Percentiles rank a stretch among this genome's conserved stretches.
Conservation (phyloP, 2,797 vertebrate species). For the Florisuga fusca region DNA sequence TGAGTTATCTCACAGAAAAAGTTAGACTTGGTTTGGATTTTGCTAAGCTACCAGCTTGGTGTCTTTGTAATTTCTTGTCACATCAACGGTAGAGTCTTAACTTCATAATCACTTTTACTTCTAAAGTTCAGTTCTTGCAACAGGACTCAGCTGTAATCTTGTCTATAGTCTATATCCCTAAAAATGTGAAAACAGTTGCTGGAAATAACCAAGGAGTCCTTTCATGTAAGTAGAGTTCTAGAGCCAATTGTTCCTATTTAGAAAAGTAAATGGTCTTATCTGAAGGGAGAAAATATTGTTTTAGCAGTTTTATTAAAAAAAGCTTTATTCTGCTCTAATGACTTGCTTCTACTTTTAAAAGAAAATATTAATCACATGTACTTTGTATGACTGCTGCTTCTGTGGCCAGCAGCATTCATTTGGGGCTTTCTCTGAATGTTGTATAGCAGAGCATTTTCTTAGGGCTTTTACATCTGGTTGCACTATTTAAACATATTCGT, state of each 20-base stretch:
- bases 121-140: background rate
- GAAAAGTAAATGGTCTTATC: background rate
- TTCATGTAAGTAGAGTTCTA: background rate
- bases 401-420: background rate
- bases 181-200: background rate
- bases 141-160: background rate
- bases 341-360: background rate
- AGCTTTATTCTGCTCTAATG: background rate
- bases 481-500: background rate
- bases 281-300: background rate
- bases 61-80: background rate
- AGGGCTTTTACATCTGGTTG: background rate
- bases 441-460: background rate
- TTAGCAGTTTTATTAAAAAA: background rate
- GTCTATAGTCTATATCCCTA: background rate
- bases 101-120: background rate
- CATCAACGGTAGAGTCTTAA: background rate
- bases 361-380: background rate
- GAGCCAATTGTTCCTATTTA: background rate
- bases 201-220: background rate
- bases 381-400: background rate
- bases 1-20: background rate
- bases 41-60: background rate
- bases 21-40: background rate
- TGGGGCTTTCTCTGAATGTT: background rate